Percentiles rank a stretch among this genome's conserved stretches.
These are phyloP conservation scores for Pseudococcus jackbeardsleyi DNA, from an alignment of 2,888 invertebrate species.

Conservation along the genomic window DNA sequence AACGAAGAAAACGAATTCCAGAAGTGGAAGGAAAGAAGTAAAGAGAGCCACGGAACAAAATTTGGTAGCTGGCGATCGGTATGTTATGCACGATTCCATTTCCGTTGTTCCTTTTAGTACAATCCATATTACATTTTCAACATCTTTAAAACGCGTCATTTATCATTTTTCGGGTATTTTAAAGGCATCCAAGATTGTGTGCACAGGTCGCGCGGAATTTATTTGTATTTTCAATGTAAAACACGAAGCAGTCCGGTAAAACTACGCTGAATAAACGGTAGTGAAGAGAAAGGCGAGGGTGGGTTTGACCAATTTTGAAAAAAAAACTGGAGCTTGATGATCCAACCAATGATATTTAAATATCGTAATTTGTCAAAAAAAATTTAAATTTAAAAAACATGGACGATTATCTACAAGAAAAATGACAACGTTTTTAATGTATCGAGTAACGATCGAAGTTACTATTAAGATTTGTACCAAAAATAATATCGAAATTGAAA, in stretches of 20 bases:
- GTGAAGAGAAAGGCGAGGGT: too few species aligned
- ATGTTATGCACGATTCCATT: conserved; percentile 53
- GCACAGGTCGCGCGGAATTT: conserved; percentile 22
- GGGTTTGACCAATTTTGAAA: too few species aligned
- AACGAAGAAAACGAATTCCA: not conserved
- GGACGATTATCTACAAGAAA: too few species aligned
- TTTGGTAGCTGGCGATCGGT: not conserved
- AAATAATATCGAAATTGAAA: too few species aligned
- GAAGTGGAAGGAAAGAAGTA: too few species aligned
- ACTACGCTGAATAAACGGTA: not conserved
- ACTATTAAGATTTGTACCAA: too few species aligned
- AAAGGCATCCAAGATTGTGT: not conserved
- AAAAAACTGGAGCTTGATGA: too few species aligned
- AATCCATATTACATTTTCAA: conserved; percentile 31
- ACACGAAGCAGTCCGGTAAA: not conserved
- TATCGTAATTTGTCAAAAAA: too few species aligned
- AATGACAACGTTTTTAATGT: too few species aligned
- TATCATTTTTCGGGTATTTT: conserved; percentile 48
- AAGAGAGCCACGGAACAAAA: conserved; percentile 19
- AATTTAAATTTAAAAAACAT: too few species aligned
- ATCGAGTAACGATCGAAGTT: too few species aligned
- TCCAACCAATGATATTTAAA: too few species aligned
- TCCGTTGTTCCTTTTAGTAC: conserved; percentile 12
- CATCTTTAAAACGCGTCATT: conserved; percentile 40
- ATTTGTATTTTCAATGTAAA: conserved; percentile 39